Evolutionary conservation across 2,113 vertebrate genomes (phyloP).

Genomic region (Chrysemys picta): DNA sequence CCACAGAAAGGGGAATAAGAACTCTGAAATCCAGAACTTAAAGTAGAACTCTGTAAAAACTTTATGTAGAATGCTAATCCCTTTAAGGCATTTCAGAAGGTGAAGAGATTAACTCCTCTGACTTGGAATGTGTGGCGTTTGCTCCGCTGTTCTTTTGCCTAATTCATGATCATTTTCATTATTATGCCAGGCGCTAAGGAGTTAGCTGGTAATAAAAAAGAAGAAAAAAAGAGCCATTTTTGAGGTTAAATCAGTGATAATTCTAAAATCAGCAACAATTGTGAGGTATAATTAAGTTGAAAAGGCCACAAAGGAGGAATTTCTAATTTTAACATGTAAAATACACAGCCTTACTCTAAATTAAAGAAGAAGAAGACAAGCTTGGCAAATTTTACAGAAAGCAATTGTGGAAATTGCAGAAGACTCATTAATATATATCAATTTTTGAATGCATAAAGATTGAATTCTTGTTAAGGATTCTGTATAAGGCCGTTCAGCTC

Average conservation of each 20-base stretch:
- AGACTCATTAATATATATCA: slow-evolving; percentile 17
- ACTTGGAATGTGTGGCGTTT: background rate
- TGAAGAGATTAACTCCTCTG: background rate
- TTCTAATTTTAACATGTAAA: slow-evolving; percentile 70
- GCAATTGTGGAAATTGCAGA: slow-evolving; percentile 47
- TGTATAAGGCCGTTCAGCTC: background rate
- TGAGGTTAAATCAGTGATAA: slow-evolving; percentile 56
- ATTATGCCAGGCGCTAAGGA: slow-evolving; percentile 27
- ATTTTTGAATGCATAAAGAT: slow-evolving; percentile 47
- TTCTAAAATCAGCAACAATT: slow-evolving; percentile 63
- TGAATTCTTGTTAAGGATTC: background rate
- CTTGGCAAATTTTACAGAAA: slow-evolving; percentile 41
- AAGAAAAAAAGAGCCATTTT: background rate
- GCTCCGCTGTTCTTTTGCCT: slow-evolving; percentile 30
- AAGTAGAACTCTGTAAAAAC: background rate
- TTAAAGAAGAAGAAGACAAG: background rate
- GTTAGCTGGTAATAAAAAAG: slow-evolving; percentile 37
- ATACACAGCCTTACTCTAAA: slow-evolving; percentile 21
- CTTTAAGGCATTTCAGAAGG: background rate
- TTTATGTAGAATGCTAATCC: background rate
- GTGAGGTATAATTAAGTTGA: slow-evolving; percentile 72
- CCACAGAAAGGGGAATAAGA: background rate
- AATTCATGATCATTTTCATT: slow-evolving; percentile 18
- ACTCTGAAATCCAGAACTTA: background rate
- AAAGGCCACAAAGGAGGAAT: slow-evolving; percentile 49